Evolutionary conservation across 2,113 vertebrate genomes (phyloP).

Genomic region (Prochilodus magdalenae): DNA sequence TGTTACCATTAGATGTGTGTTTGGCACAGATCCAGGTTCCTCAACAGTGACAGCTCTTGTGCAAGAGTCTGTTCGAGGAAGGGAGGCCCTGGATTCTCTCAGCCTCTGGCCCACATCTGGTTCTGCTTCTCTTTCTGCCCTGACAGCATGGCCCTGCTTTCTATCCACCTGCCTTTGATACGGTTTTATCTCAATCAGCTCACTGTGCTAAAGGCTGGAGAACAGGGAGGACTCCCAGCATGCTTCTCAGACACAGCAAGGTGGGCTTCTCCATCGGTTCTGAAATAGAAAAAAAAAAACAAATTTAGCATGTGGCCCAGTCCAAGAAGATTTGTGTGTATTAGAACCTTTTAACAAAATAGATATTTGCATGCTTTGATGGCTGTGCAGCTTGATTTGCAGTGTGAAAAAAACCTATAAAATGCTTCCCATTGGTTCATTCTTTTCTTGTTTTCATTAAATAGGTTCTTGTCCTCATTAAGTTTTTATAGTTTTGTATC

Average conservation of each 20-base stretch:
- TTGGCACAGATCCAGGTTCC: constrained; percentile 23
- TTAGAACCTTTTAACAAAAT: background rate
- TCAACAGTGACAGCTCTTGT: constrained; percentile 33
- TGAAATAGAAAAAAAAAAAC: background rate
- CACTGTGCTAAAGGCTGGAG: constrained; percentile 43
- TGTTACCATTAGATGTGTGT: constrained; percentile 23
- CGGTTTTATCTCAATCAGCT: constrained; percentile 53
- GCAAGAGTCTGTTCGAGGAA: constrained; percentile 59
- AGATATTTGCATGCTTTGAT: background rate
- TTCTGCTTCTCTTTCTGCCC: constrained; percentile 66
- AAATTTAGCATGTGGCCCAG: background rate
- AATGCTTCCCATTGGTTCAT: constrained; percentile 24
- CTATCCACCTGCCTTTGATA: constrained; percentile 63
- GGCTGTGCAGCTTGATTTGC: constrained; percentile 10
- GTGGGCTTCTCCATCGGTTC: constrained; percentile 13
- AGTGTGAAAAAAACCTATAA: constrained; percentile 18
- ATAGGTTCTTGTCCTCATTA: constrained; percentile 46
- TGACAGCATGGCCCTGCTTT: constrained; percentile 59
- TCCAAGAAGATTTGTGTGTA: background rate
- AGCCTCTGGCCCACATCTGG: constrained; percentile 74
- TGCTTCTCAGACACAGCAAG: constrained; percentile 19
- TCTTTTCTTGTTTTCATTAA: constrained; percentile 48
- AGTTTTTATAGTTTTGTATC: constrained; percentile 51
- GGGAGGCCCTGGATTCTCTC: constrained; percentile 74
- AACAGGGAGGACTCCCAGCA: constrained; percentile 37